Conservation (phyloP, 1,140 invertebrate genomes). For the Hypothenemus hampei region DNA sequence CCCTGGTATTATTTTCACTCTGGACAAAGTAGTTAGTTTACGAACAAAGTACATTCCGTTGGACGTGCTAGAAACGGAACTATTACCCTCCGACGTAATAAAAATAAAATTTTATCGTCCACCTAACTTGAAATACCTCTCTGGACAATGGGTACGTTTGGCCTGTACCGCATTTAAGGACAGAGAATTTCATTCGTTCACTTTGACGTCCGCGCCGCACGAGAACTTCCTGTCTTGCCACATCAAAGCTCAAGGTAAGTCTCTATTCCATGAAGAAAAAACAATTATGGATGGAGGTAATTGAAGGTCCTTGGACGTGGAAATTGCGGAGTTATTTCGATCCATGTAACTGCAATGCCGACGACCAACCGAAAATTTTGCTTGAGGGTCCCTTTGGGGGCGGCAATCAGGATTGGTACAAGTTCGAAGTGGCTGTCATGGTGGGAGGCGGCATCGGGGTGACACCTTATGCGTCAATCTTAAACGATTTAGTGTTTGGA, state of each 20-base stretch:
- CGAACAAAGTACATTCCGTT: conserved; percentile 90
- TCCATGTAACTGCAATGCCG: conserved; percentile 86
- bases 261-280: not conserved
- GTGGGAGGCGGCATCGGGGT: conserved; percentile 98
- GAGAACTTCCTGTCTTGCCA: conserved; percentile 96
- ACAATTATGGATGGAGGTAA: conserved; percentile 41
- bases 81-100: conserved; percentile 92
- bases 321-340: conserved; percentile 96
- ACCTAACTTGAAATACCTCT: conserved; percentile 94
- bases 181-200: conserved; percentile 97
- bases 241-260: conserved; percentile 84
- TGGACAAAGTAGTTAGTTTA: conserved; percentile 91
- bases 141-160: conserved; percentile 83
- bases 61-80: conserved; percentile 91
- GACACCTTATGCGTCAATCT: conserved; percentile 97
- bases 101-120: conserved; percentile 91
- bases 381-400: conserved; percentile 98
- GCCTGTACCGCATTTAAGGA: conserved; percentile 88
- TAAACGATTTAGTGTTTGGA: conserved; percentile 94
- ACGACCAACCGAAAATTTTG: conserved; percentile 80
- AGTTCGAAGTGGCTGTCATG: conserved; percentile 97
- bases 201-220: conserved; percentile 95
- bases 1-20: conserved; percentile 82
- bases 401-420: conserved; percentile 99
- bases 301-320: conserved; percentile 91